Evolutionary conservation across 2,888 invertebrate species (phyloP), one percentile per base, ranked within the genome.

Genomic region (Dynastes tityus): DNA sequence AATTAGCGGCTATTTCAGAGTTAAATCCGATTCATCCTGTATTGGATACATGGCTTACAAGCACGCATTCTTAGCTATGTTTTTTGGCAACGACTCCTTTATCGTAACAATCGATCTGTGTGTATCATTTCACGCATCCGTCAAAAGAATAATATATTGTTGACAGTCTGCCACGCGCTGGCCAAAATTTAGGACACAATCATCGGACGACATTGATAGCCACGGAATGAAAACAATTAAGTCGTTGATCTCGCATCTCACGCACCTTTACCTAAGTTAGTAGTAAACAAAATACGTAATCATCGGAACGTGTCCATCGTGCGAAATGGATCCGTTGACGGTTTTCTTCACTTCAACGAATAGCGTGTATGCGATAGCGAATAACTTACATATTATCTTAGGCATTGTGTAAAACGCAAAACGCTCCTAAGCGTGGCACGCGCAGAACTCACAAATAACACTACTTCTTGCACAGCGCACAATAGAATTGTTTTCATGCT

Each of bases 161-260:
- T 29, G 51, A 68, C 27, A 40, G 55, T 58, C 3, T 4, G 22
- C 51, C 68, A 68, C 68, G 68, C 68, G 51, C 51, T 51, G n/a
- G 32, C 27, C 27, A 6, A 68, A 68, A 68, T 68, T 29, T 68
- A 49, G 49, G 27, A 51, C 49, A 68, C 67, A 49, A 68, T 27
- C 22, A 68, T 49, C 27, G 9, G 27, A 9, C 9, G 22, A 27
- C 68, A 49, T 68, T 68, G 27, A 27, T n/a, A 13, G 29, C 68
- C 29, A 51, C 16, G 27, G 13, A 51, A 68, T 5, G 27, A 22
- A 68, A 68, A 68, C 68, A 51, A 51, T 51, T 49, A 6, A 68
- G 68, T 74, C 73, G 45, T 61, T 61, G 58, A 61, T 74, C 61
- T 74, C 22, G 27, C 55, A 16, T 49, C 9, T 55, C 40, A 53